These are phyloP conservation scores for Enteromius viviparus DNA, from an alignment of 2,797 vertebrate species.

Conservation along the genomic window DNA sequence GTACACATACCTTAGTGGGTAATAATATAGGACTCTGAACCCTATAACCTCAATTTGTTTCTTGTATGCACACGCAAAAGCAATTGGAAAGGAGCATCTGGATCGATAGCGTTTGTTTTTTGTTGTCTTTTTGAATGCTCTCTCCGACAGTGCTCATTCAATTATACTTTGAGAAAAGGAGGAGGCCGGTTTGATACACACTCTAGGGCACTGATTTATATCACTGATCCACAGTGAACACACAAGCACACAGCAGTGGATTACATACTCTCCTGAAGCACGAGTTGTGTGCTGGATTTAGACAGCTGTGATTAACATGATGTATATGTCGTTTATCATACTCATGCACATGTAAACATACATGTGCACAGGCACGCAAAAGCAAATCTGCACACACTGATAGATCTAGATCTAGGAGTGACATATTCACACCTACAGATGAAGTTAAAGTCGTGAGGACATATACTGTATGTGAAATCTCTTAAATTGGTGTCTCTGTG, in stretches of 20 bases:
- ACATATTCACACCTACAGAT: no score
- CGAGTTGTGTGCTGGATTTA: background rate
- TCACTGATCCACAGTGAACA: background rate
- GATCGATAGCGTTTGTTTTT: conserved; percentile 8
- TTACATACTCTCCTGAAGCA: conserved; percentile 4
- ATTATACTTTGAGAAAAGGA: conserved; percentile 1
- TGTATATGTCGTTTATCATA: background rate
- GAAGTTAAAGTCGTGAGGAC: background rate
- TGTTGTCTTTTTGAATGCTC: background rate
- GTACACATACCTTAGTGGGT: background rate
- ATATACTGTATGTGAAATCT: conserved; percentile 9
- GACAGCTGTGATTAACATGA: conserved; percentile 26
- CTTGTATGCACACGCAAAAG: background rate
- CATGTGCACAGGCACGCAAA: background rate
- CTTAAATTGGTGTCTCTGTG: conserved; percentile 42
- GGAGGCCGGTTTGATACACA: background rate
- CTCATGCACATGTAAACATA: background rate
- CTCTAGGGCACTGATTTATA: conserved; percentile 25
- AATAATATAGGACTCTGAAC: conserved; percentile 11
- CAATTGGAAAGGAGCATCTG: background rate
- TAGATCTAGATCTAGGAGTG: background rate
- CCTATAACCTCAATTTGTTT: conserved; percentile 16
- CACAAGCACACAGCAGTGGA: conserved; percentile 11
- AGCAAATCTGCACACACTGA: background rate
- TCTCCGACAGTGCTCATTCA: background rate